Evolutionary conservation across 92 coral and sea anemone species (phyloP).

Genomic region (Epizoanthus fatuus): DNA sequence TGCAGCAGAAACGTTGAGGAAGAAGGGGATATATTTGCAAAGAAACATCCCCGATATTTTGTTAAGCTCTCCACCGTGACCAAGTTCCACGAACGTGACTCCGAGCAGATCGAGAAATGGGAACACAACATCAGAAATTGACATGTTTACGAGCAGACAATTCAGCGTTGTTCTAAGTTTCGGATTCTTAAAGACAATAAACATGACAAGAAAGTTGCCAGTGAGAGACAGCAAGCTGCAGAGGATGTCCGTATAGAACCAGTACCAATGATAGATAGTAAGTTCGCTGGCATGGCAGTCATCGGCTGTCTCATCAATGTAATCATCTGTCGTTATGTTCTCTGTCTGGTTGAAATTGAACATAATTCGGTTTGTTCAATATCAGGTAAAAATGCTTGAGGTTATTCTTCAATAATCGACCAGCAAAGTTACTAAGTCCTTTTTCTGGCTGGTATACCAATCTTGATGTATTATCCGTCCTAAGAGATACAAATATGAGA

Average conservation of each 20-base stretch:
- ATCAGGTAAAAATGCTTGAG: too few species aligned
- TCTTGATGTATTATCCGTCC: too few species aligned
- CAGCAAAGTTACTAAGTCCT: too few species aligned
- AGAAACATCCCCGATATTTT: conserved; percentile 22
- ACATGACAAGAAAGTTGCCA: conserved; percentile 23
- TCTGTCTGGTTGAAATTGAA: not conserved
- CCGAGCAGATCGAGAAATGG: conserved; percentile 16
- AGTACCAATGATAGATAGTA: conserved; percentile 4
- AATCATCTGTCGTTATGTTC: not conserved
- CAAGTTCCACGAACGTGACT: conserved; percentile 3
- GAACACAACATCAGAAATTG: conserved; percentile 12
- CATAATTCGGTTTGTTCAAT: too few species aligned
- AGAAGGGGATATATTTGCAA: conserved; percentile 10
- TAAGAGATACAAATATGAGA: too few species aligned
- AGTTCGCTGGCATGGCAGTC: not conserved
- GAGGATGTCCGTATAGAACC: conserved; percentile 24
- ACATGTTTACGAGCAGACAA: conserved; percentile 23
- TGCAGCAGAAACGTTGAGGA: conserved; percentile 21
- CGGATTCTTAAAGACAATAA: conserved; percentile 4
- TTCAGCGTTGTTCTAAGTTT: conserved; percentile 31
- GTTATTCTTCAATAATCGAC: too few species aligned
- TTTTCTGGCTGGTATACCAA: too few species aligned
- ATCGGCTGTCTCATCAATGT: too few species aligned
- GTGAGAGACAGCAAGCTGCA: conserved; percentile 6
- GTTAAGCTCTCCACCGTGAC: conserved; percentile 12